Evolutionary conservation across 2,888 invertebrate genomes (phyloP), one percentile per base, ranked within the genome.

Genomic region (Philhelius pedissequus): DNA sequence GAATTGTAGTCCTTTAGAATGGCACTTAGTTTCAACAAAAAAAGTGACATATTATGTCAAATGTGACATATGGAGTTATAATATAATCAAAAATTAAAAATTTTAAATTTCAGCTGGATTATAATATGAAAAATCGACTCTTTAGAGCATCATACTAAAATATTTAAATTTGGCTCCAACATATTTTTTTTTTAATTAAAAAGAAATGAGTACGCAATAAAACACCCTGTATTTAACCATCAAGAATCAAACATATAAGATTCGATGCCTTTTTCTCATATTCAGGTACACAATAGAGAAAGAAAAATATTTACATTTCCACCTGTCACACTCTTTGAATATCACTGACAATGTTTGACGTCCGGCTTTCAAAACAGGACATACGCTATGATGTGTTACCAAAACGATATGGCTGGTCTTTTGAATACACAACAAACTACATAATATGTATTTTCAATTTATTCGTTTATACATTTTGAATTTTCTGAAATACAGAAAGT

Each of bases 321-420:
- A 15, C 30, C n/a, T 38, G 38, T 38, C 58, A 38, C 38, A 38
- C 22, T 58, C 9, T 25, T 38, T 38, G 7, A 38, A 38, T 9
- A 58, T 38, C 35, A 8, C 38, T 58, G 58, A 58, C 58, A 58
- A 38, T 58, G 22, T 58, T 58, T 38, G 58, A 58, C 58, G 38
- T 3, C n/a, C 4, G 25, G 25, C 58, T 40, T 40, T 38, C 58
- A 9, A 25, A 58, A 38, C 1, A n/a, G 25, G 38, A 18, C 38
- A 38, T 35, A 22, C 22, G 3, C 4, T 25, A 38, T 58, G 25
- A 58, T 27, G 54, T 54, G 20, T 3, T 0, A 52, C 15, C 20
- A 4, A 38, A 38, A 22, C 22, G 38, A 38, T 8, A 38, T 40
- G 7, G 8, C 2, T 22, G 20, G 7, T 35, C n/a, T 22, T 58